Evolutionary conservation across 1,140 invertebrate genomes (phyloP).

Genomic region (Polypedilum pembai): DNA sequence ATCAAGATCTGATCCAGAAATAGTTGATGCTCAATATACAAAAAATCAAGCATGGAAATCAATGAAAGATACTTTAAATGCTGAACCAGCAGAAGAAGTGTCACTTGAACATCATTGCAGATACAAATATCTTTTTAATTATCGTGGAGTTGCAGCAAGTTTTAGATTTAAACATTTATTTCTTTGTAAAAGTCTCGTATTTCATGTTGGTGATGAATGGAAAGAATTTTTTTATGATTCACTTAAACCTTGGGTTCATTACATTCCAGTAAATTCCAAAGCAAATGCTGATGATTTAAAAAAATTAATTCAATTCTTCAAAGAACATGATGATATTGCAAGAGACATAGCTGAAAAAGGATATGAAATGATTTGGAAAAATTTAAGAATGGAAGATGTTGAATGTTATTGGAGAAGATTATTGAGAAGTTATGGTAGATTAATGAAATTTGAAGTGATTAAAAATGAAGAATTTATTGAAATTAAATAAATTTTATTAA

Average conservation of each 20-base stretch:
- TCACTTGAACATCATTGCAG: constrained; percentile 86
- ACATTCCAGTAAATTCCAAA: constrained; percentile 74
- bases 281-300: constrained; percentile 59
- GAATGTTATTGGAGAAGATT: constrained; percentile 82
- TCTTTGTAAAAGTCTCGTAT: constrained; percentile 87
- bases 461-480: constrained; percentile 51
- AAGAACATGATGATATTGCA: constrained; percentile 64
- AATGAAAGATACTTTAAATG: constrained; percentile 75
- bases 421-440: constrained; percentile 65
- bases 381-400: constrained; percentile 76
- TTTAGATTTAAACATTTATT: constrained; percentile 96
- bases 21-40: constrained; percentile 90
- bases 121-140: constrained; percentile 95
- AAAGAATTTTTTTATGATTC: constrained; percentile 90
- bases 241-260: constrained; percentile 93
- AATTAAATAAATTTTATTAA: constrained; percentile 38
- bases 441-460: constrained; percentile 62
- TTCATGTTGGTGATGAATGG: constrained; percentile 93
- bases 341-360: constrained; percentile 76
- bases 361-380: constrained; percentile 72
- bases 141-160: constrained; percentile 91
- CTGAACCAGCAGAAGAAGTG: constrained; percentile 75
- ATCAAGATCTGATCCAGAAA: constrained; percentile 64
- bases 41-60: constrained; percentile 99
- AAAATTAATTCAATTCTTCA: constrained; percentile 69